These are phyloP conservation scores for Euspilapteryx auroguttella DNA, from an alignment of 2,888 invertebrate species.

Conservation along the genomic window DNA sequence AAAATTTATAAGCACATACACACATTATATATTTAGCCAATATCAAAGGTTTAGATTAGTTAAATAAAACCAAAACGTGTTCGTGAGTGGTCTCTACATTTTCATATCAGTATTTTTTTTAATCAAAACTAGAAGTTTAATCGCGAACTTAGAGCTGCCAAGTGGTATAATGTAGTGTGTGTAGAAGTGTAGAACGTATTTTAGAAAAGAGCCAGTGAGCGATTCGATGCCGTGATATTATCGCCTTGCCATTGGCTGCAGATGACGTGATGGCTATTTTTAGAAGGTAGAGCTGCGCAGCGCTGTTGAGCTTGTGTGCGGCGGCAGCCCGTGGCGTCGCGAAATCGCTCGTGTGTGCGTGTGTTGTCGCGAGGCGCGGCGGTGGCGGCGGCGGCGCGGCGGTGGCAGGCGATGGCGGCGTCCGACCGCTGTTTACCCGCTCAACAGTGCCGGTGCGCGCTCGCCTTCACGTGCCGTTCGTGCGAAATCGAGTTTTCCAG, in stretches of 20 bases:
- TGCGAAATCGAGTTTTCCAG: constrained; percentile 44
- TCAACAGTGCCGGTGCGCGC: constrained; percentile 50
- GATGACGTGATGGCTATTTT: constrained; percentile 50
- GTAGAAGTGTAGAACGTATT: constrained; percentile 39
- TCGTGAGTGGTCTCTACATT: no score
- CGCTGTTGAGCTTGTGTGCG: constrained; percentile 24
- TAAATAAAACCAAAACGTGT: no score
- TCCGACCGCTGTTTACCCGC: constrained; percentile 6
- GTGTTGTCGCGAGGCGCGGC: constrained; percentile 48
- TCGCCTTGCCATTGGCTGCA: constrained; percentile 25
- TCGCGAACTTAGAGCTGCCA: no score
- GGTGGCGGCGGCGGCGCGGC: no score
- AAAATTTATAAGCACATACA: no score
- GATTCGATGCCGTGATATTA: constrained; percentile 28
- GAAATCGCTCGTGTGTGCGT: constrained; percentile 23
- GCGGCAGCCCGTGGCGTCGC: constrained; percentile 11
- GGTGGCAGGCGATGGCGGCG: no score
- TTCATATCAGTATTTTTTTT: no score
- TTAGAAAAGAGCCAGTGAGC: constrained; percentile 37
- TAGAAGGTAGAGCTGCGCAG: constrained; percentile 25
- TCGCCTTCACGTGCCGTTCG: constrained; percentile 62
- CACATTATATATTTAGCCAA: no score
- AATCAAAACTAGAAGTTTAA: constrained; percentile 53
- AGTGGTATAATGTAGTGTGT: no score
- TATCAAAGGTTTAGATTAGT: no score